Evolutionary conservation across 2,888 invertebrate genomes (phyloP), one percentile per base, ranked within the genome.

Genomic region (Apotomis betuletana): DNA sequence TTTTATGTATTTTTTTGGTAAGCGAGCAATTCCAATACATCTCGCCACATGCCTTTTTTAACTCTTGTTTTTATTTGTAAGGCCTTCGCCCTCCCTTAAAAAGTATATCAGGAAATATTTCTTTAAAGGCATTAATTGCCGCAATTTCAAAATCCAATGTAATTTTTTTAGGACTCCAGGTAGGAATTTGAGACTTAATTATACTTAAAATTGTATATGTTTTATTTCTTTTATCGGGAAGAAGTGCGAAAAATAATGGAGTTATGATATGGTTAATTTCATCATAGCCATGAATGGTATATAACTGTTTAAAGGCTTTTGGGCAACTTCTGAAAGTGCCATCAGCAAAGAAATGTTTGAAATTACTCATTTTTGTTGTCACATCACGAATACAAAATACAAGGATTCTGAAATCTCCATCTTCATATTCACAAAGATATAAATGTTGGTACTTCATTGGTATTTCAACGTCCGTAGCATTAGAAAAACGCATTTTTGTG

Each of bases 261-360:
- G 57, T 36, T 57, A 57, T 57, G 36, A 57, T 57, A 38, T 57
- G 57, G 57, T 57, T 57, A 27, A 36, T 12, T 59, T 59, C 44
- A 59, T 59, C 59, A 59, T 59, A 59, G 41, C 59, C 59, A 59
- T 59, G 59, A 59, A 44, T 59, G 8, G 44, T 59, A 57, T 57
- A 57, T 12, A 57, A 12, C 38, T 57, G 38, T 38, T 57, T 57
- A 6, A 57, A 57, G 36, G 57, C 27, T 57, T 57, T 57, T 13
- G 41, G 41, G 41, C 41, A 59, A 41, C 59, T 59, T 41, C 59
- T 59, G 41, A 59, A 59, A 59, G 59, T 59, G 59, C 59, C 59
- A 41, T 59, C 59, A 59, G 59, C 41, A 59, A 59, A 59, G 59
- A 59, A 59, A 59, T 59, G 41, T 59, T 59, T 59, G 41, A n/a